phyloP scores from a whole-genome alignment of 2,113 vertebrate genomes.

The Delphinus delphis region DNA sequence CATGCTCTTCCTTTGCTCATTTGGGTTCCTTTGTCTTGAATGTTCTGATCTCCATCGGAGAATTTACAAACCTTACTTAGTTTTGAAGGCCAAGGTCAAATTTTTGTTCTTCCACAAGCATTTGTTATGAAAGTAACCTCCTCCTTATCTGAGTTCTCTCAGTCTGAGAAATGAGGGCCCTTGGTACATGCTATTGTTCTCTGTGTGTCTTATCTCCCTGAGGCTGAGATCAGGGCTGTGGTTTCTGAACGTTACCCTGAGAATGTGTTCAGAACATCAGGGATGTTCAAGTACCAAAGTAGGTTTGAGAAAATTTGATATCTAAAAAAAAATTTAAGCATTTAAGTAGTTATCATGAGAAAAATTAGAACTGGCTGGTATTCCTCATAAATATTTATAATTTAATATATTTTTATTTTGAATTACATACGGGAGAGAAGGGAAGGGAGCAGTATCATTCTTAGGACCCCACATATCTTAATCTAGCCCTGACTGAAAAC shows the following conservation, averaged over 20 bases:
- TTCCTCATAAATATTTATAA: conserved; percentile 45
- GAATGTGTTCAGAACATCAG: neutral
- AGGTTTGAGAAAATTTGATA: conserved; percentile 18
- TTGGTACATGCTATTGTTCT: neutral
- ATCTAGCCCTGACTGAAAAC: neutral
- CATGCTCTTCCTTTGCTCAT: neutral
- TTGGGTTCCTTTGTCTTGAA: neutral
- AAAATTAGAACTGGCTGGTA: conserved; percentile 34
- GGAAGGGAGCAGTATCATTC: neutral
- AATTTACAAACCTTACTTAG: neutral
- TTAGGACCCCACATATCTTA: neutral
- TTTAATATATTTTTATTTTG: conserved; percentile 44
- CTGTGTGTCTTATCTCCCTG: neutral
- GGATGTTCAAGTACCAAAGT: neutral
- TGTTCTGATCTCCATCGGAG: neutral
- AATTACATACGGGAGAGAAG: neutral
- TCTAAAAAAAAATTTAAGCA: neutral
- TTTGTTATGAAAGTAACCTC: neutral
- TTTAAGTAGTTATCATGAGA: conserved; percentile 7
- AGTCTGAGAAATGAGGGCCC: neutral
- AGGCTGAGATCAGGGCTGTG: neutral
- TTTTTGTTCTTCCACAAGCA: neutral
- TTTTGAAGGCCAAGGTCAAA: neutral
- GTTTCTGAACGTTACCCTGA: neutral
- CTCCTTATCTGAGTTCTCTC: neutral